These are phyloP conservation scores for Paratilapia polleni DNA, from an alignment of 2,113 vertebrate genomes.

Conservation along the genomic window DNA sequence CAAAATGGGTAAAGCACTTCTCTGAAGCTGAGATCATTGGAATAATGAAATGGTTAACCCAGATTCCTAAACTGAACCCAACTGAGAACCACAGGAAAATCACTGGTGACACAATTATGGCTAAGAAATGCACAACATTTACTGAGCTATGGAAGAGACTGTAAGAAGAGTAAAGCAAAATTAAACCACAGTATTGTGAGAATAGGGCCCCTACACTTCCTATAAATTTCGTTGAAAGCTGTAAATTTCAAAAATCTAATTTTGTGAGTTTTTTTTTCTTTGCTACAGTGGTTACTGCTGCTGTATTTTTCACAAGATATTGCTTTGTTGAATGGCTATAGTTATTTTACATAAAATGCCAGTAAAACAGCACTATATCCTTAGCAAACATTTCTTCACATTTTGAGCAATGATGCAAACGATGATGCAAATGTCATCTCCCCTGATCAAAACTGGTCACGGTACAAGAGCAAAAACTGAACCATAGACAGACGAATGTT, in stretches of 20 bases:
- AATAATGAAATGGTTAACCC: not conserved
- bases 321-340: not conserved
- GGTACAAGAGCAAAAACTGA: no score
- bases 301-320: not conserved
- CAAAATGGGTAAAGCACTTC: not conserved
- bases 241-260: fast-evolving
- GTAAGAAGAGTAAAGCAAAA: not conserved
- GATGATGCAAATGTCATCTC: no score
- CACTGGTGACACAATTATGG: not conserved
- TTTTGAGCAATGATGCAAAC: not conserved
- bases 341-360: no score
- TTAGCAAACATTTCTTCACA: no score
- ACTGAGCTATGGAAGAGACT: not conserved
- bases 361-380: not conserved
- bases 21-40: not conserved
- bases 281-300: not conserved
- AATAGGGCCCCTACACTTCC: not conserved
- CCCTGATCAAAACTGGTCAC: no score
- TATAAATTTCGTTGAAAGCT: not conserved
- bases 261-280: not conserved
- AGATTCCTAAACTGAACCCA: not conserved
- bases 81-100: not conserved
- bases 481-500: no score
- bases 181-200: fast-evolving
- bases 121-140: not conserved